phyloP scores from a whole-genome alignment of 2,888 invertebrate species.

The Caenorhabditis zanzibari region DNA sequence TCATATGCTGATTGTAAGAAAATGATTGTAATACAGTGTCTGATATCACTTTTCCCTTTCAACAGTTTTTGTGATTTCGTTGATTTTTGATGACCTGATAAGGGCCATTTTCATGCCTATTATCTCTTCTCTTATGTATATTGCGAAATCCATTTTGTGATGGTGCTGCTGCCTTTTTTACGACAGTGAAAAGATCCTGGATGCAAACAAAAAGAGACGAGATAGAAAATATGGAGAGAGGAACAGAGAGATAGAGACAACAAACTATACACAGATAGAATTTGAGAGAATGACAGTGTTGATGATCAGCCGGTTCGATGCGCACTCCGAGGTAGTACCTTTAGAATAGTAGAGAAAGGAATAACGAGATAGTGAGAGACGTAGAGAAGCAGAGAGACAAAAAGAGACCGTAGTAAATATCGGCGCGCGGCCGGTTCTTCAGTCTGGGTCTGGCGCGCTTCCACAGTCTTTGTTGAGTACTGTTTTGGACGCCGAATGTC shows the following conservation, averaged over 20 bases:
- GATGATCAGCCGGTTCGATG: conserved; percentile 60
- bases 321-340: conserved; percentile 42
- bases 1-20: conserved; percentile 10
- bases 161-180: conserved; percentile 33
- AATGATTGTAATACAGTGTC: conserved; percentile 6
- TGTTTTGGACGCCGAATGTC: conserved; percentile 38
- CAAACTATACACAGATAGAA: conserved; percentile 50
- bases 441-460: conserved; percentile 25
- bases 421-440: conserved; percentile 25
- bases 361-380: conserved; percentile 16
- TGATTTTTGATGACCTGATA: conserved; percentile 32
- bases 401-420: conserved; percentile 28
- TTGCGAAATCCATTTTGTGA: conserved; percentile 37
- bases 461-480: conserved; percentile 14
- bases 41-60: conserved; percentile 35
- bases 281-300: conserved; percentile 41
- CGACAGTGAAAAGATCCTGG: conserved; percentile 51
- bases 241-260: conserved; percentile 37
- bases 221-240: conserved; percentile 26
- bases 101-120: not conserved
- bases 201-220: conserved; percentile 32
- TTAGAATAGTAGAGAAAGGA: conserved; percentile 20
- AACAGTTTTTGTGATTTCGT: conserved; percentile 29
- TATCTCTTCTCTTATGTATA: not conserved
- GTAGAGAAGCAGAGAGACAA: conserved; percentile 8